These are phyloP conservation scores for Stichodactyla mertensii DNA, from an alignment of 64 coral and sea anemone genomes.

Conservation along the genomic window DNA sequence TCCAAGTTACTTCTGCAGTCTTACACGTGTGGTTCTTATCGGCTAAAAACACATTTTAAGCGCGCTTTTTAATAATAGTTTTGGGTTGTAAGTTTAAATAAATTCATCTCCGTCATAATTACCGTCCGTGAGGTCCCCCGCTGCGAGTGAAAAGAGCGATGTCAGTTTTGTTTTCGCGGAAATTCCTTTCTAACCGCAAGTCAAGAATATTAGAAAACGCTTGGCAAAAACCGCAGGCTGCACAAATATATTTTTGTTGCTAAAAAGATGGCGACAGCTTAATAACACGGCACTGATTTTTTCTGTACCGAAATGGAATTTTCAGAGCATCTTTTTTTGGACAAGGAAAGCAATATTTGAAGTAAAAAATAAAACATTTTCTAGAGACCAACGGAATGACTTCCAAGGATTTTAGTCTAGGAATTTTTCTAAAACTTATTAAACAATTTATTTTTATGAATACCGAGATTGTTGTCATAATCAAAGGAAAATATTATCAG, in stretches of 20 bases:
- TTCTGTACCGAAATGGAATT: background rate
- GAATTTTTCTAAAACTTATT: background rate
- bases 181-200: background rate
- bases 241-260: background rate
- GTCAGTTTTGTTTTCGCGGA: background rate
- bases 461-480: background rate
- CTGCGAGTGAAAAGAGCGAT: background rate
- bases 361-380: background rate
- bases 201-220: background rate
- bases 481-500: background rate
- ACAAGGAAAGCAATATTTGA: background rate
- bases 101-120: background rate
- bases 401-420: background rate
- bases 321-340: background rate
- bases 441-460: background rate
- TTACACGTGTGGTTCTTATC: too few species aligned
- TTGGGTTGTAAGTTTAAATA: background rate
- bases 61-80: background rate
- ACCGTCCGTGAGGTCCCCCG: constrained; percentile 3
- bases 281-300: background rate
- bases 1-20: too few species aligned
- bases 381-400: background rate
- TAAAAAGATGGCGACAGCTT: background rate
- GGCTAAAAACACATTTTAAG: background rate
- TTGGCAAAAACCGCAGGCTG: background rate